These are phyloP conservation scores for Pinctada fucata DNA, from an alignment of 2,888 invertebrate genomes.

Conservation along the genomic window DNA sequence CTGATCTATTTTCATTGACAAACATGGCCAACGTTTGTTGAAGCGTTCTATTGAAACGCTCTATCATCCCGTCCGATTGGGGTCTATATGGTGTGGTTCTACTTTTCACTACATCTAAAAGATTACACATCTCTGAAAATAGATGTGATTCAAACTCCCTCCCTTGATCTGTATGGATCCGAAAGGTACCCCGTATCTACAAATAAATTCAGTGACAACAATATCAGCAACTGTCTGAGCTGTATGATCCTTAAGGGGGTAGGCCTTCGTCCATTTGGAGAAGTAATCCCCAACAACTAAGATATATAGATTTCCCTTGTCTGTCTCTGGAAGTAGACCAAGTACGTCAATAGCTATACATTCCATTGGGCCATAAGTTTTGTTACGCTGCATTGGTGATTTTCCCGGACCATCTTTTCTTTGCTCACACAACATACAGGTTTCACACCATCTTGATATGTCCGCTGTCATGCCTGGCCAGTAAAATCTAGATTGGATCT, in stretches of 20 bases:
- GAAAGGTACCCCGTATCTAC: background rate
- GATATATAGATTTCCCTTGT: conserved; percentile 3
- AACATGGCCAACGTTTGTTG: conserved; percentile 2
- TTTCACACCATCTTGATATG: conserved; percentile 17
- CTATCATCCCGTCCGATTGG: background rate
- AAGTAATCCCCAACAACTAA: conserved; percentile 17
- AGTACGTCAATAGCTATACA: background rate
- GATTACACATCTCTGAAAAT: background rate
- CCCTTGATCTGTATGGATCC: background rate
- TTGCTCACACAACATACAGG: background rate
- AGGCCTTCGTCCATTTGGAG: conserved; percentile 8
- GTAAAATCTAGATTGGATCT: too few relatives aligned
- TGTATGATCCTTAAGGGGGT: conserved; percentile 2
- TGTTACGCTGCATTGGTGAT: background rate
- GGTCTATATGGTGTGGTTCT: background rate
- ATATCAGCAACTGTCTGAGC: conserved; percentile 3
- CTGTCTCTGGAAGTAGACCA: conserved; percentile 7
- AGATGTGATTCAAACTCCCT: background rate
- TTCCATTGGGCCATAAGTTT: background rate
- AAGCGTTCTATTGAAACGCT: conserved; percentile 6
- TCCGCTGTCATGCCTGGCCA: background rate
- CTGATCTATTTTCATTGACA: conserved; percentile 5
- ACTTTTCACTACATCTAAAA: background rate
- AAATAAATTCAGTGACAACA: background rate
- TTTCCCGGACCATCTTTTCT: conserved; percentile 3